Base-by-base conservation (phyloP, 2,113 vertebrate species). In the Piprites chloris region DNA sequence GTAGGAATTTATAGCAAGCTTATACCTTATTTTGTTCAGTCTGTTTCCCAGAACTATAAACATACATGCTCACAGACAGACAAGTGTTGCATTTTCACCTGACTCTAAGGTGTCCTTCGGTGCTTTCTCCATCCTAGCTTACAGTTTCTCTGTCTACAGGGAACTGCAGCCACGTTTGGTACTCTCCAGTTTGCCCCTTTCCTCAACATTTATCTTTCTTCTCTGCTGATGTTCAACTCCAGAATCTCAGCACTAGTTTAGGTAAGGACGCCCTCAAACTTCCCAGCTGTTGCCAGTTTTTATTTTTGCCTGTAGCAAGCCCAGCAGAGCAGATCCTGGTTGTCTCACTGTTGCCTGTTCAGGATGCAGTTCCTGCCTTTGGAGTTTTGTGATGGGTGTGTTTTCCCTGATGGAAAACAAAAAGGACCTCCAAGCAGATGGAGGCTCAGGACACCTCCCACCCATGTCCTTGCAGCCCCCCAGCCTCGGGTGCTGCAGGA, bases 141-240 rank as follows among this genome's bases (percentile, higher is more conserved):
- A 35, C 26, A 50, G 9, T 15, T 62, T 46, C 12, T 71, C 21
- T 32, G 6, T 11, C 41, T 77, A 24, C 46, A 68, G 37, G 58
- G 35, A 16, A 7, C 22, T 73, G 22, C 0, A 12, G 26, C 37
- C 28, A 35, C 0, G 0, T 37, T 52, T 73, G 52, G 15, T 41
- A 53, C 19, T 72, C n/a, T 35, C 9, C 20, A 41, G 6, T 13
- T 28, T 62, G 10, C 9, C 27, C 23, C 5, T 17, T 12, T 12
- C 41, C 52, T 66, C 33, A 58, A 9, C 59, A 44, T 53, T 30
- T 5, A 21, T 24, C 24, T 87, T 24, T 2, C 16, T 41, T n/a
- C 14, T 62, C 30, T 80, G 52, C 12, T 62, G 56, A 47, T 72
- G 35, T 22, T 32, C 16, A 71, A 76, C 14, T 56, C 30, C 26